Conservation (phyloP, 2,888 invertebrate species). For the Mellilla xanthometata region DNA sequence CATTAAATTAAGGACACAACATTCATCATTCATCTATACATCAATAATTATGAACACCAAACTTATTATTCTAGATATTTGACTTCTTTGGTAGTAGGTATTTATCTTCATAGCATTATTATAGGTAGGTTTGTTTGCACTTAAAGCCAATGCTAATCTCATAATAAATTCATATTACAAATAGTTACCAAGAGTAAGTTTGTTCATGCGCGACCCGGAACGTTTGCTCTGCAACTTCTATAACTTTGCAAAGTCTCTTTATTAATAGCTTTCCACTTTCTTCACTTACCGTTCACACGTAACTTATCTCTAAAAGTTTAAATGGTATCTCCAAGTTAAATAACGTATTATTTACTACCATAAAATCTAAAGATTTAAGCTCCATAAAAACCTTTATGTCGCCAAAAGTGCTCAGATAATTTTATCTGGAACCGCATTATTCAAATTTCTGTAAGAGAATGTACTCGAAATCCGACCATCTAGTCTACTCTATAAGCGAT, state of each 20-base stretch:
- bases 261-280: conserved; percentile 72
- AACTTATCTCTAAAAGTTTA: conserved; percentile 28
- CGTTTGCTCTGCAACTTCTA: conserved; percentile 68
- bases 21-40: no score
- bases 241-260: conserved; percentile 73
- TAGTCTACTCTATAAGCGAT: conserved; percentile 32
- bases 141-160: conserved; percentile 48
- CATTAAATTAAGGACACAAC: no score
- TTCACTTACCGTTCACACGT: conserved; percentile 36
- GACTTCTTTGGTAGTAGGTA: no score
- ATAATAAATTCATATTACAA: conserved; percentile 72
- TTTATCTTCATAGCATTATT: no score
- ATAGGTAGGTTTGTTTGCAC: conserved; percentile 22
- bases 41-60: no score
- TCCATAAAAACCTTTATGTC: background rate
- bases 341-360: background rate
- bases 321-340: conserved; percentile 27
- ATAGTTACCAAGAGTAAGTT: conserved; percentile 75
- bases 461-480: conserved; percentile 15
- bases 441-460: conserved; percentile 14
- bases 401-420: conserved; percentile 14
- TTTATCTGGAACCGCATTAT: conserved; percentile 10
- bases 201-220: conserved; percentile 71
- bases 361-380: no score
- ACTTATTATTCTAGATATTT: no score